Percentiles rank a stretch among this genome's conserved stretches.
These are phyloP conservation scores for Idaea dimidiata DNA, from an alignment of 2,888 invertebrate genomes.

Conservation along the genomic window DNA sequence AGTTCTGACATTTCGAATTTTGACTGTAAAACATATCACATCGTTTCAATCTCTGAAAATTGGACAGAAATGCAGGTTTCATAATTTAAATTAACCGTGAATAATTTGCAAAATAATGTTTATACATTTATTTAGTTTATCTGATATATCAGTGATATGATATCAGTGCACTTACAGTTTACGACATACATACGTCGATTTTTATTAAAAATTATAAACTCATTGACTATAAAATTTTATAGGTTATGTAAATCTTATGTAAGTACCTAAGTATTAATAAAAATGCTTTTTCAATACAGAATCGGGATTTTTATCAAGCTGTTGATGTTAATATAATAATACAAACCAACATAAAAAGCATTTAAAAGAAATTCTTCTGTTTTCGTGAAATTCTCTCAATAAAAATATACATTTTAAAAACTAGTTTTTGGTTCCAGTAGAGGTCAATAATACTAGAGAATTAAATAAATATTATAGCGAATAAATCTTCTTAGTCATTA, in stretches of 20 bases:
- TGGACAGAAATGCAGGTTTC: too few species aligned
- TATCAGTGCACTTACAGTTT: constrained; percentile 21
- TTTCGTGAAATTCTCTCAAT: not conserved
- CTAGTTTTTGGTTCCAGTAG: not conserved
- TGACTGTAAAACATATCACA: too few species aligned
- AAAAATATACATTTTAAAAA: not conserved
- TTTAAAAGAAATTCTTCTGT: not conserved
- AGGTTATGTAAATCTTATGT: not conserved
- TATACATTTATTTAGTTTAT: too few species aligned
- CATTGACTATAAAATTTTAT: not conserved
- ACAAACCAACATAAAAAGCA: not conserved
- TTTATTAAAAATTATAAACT: constrained; percentile 12
- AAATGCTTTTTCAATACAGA: not conserved
- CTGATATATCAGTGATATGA: constrained; percentile 8
- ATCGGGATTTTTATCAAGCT: not conserved
- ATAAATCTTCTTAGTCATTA: constrained; percentile 1
- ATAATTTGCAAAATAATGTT: too few species aligned
- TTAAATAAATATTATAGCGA: not conserved
- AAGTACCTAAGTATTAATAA: not conserved
- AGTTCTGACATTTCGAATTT: too few species aligned
- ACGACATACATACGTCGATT: constrained; percentile 21
- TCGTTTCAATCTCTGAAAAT: too few species aligned
- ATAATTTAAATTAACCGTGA: too few species aligned
- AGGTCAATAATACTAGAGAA: not conserved
- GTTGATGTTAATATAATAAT: not conserved